phyloP scores from a whole-genome alignment of 2,113 vertebrate species.

The Gobiocypris rarus region DNA sequence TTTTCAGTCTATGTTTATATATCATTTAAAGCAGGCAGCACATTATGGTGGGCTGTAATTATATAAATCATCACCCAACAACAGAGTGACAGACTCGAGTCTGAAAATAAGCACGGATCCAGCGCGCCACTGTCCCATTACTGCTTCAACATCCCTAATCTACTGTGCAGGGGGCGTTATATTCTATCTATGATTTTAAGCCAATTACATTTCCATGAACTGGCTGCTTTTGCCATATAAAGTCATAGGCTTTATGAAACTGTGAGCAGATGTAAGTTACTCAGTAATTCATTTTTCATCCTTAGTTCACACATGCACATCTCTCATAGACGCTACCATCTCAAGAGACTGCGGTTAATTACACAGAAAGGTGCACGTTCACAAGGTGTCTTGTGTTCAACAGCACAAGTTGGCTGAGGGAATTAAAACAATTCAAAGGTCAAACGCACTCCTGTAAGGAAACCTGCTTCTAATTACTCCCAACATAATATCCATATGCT shows the following conservation, averaged over 20 bases:
- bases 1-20: not conserved
- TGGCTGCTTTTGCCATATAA: not conserved
- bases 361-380: conserved; percentile 3
- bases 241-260: not conserved
- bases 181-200: not conserved
- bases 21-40: not conserved
- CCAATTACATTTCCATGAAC: not conserved
- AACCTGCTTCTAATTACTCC: conserved; percentile 30
- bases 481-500: conserved; percentile 13
- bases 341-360: conserved; percentile 19
- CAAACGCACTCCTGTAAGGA: conserved; percentile 2
- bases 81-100: not conserved
- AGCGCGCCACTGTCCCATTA: not conserved
- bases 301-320: not conserved
- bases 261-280: not conserved
- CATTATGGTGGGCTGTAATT: not conserved
- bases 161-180: not conserved
- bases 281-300: conserved; percentile 24
- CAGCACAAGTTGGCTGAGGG: not conserved
- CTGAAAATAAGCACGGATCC: not conserved
- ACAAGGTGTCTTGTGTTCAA: conserved; percentile 32
- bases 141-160: not conserved
- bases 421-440: conserved; percentile 37
- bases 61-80: conserved; percentile 10
- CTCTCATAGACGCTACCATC: not conserved